These are phyloP conservation scores for Polyploca ridens DNA, from an alignment of 2,888 invertebrate genomes.

Conservation along the genomic window DNA sequence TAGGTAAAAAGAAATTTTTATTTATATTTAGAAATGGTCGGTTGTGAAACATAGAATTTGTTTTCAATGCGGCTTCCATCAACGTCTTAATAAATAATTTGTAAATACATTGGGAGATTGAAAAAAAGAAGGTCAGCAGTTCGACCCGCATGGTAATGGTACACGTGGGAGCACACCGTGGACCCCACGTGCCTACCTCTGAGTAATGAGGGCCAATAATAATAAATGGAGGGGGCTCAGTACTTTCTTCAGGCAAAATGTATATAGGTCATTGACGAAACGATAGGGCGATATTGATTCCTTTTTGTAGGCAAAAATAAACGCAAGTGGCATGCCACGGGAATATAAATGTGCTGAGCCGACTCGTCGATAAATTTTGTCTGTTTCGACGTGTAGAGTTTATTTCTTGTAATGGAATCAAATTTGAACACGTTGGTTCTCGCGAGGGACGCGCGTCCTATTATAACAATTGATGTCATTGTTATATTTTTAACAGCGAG, in stretches of 20 bases:
- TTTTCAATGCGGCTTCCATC: background rate
- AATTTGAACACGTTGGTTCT: no score
- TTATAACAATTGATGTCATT: no score
- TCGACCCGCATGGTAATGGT: slow-evolving; percentile 50
- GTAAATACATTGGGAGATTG: slow-evolving; percentile 18
- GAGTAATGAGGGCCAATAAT: slow-evolving; percentile 53
- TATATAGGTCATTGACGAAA: slow-evolving; percentile 43
- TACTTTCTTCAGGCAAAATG: slow-evolving; percentile 35
- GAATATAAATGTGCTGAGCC: slow-evolving; percentile 34
- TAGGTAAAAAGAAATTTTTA: no score
- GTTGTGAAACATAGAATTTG: background rate
- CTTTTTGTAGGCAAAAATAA: slow-evolving; percentile 35
- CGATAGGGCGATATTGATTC: slow-evolving; percentile 36
- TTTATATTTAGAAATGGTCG: background rate
- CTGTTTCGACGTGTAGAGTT: background rate
- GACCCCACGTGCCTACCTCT: slow-evolving; percentile 37
- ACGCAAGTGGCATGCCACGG: slow-evolving; percentile 21
- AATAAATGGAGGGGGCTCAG: slow-evolving; percentile 46
- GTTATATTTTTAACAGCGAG: no score
- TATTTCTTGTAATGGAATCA: background rate
- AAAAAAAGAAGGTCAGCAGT: slow-evolving; percentile 35
- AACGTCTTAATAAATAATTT: slow-evolving; percentile 10
- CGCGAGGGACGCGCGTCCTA: no score
- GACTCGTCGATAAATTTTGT: slow-evolving; percentile 15
- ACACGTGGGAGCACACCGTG: slow-evolving; percentile 46